A percentile compares a stretch with the other conserved stretches of the same genome.
Conservation (phyloP, 1,140 invertebrate species). For the Bursaphelenchus mucronatus region DNA sequence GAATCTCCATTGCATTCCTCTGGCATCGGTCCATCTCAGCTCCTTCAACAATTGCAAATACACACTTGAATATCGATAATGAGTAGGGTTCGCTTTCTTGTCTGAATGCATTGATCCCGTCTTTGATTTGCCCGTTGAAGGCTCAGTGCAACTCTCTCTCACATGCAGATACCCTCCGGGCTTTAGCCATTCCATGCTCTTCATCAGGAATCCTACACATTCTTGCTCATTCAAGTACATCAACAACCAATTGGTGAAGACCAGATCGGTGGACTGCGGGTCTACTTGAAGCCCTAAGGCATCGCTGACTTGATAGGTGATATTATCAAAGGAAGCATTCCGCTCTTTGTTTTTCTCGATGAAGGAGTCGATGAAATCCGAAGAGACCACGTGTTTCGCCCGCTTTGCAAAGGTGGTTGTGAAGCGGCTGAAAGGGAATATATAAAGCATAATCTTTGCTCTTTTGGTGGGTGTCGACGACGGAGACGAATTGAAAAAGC, state of each 20-base stretch:
- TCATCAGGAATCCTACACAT: slow-evolving; percentile 63
- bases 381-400: slow-evolving; percentile 64
- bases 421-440: slow-evolving; percentile 63
- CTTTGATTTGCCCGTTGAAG: slow-evolving; percentile 64
- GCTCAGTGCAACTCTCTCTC: slow-evolving; percentile 64
- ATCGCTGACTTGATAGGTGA: slow-evolving; percentile 65
- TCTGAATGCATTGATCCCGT: slow-evolving; percentile 4
- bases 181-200: slow-evolving; percentile 65
- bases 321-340: slow-evolving; percentile 63
- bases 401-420: slow-evolving; percentile 64
- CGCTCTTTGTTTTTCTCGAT: slow-evolving; percentile 64
- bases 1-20: slow-evolving; percentile 49
- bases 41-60: slow-evolving; percentile 62
- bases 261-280: slow-evolving; percentile 63
- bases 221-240: slow-evolving; percentile 68
- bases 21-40: slow-evolving; percentile 40
- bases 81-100: slow-evolving; percentile 4
- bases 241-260: slow-evolving; percentile 69
- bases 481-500: background rate
- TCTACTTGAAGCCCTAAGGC: slow-evolving; percentile 64
- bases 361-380: slow-evolving; percentile 68
- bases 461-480: background rate
- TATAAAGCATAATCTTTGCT: background rate
- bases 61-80: slow-evolving; percentile 36
- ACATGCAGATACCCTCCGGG: slow-evolving; percentile 66